Evolutionary conservation across 2,113 vertebrate genomes (phyloP).

Genomic region (Chaetodon trifascialis): DNA sequence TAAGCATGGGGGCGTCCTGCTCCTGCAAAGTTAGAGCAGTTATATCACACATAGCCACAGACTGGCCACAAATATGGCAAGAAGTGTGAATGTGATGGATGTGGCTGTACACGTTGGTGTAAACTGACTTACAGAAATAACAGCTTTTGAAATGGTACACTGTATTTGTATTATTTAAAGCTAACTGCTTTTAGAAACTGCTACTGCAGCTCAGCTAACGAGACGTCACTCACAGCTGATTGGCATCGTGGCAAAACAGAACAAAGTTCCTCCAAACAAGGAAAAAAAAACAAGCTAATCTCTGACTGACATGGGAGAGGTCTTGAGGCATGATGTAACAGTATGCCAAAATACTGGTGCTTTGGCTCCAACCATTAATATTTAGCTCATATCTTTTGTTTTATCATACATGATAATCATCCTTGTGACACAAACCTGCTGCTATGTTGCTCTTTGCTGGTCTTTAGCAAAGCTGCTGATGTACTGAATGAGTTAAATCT

Average conservation of each 20-base stretch:
- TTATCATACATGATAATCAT: background rate
- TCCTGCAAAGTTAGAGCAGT: too few species aligned
- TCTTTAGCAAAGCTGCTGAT: background rate
- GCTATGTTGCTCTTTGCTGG: background rate
- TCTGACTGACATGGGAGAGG: background rate
- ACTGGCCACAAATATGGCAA: background rate
- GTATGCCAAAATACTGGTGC: background rate
- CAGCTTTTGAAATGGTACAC: background rate
- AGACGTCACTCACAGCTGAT: background rate
- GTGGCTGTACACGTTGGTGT: background rate
- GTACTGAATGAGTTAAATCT: background rate
- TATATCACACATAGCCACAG: too few species aligned
- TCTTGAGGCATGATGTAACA: background rate
- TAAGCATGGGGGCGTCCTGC: too few species aligned
- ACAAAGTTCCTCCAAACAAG: background rate
- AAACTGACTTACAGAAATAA: background rate
- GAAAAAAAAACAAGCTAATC: background rate
- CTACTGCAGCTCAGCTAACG: background rate
- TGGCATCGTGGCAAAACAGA: background rate
- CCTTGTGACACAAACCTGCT: background rate
- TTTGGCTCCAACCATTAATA: background rate
- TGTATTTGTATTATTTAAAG: background rate
- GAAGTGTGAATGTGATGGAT: background rate
- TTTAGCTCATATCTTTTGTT: background rate
- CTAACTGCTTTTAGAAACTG: background rate